Base-by-base conservation (phyloP, 2,797 vertebrate genomes). In the Heliangelus exortis region DNA sequence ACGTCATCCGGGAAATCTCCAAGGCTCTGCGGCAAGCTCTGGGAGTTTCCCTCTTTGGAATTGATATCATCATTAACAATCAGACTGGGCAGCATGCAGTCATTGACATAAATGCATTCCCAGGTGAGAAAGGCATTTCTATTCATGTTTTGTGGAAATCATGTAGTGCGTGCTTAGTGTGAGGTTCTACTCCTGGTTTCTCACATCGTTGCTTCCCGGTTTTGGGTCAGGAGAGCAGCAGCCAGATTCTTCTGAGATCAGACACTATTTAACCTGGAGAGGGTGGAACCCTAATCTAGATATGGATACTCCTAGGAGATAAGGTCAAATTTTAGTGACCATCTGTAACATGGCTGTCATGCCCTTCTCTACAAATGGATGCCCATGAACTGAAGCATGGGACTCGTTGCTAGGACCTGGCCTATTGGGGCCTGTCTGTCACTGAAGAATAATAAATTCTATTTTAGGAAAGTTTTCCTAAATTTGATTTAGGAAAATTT, bases 1-100 rank as follows among this genome's bases (percentile, higher is more conserved):
- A 99, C 3, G 99, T 99, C 91, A 99, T 99, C 98, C 97, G 98
- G 93, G 98, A 98, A 97, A 97, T 99, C 87, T 99, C 99, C 51
- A 98, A 98, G 97, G 98, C 98, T 0, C 97, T 99, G 94, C 97
- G 98, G 34, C 98, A 99, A 96, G 98, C 98, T 1, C 98, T 99
- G 81, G 98, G 98, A 11, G 98, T 99, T 96, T 99, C 99, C 5
- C 98, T 99, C 69, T 99, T 99, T 33, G 99, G 99, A 67, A 99
- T 99, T 6, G 99, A 99, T 59, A 98, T 99, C 93, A 99, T 99
- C 96, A 99, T 99, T 95, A 99, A 99, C 97, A 99, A 99, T 97
- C 99, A 99, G 96, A 99, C 99, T 0, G 99, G 99, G 57, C 99
- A 99, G 91, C 99, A 99, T 1, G 99, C 99, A 0, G 98, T 99